Base-by-base conservation (phyloP, 2,797 vertebrate genomes). In the Columba guinea region DNA sequence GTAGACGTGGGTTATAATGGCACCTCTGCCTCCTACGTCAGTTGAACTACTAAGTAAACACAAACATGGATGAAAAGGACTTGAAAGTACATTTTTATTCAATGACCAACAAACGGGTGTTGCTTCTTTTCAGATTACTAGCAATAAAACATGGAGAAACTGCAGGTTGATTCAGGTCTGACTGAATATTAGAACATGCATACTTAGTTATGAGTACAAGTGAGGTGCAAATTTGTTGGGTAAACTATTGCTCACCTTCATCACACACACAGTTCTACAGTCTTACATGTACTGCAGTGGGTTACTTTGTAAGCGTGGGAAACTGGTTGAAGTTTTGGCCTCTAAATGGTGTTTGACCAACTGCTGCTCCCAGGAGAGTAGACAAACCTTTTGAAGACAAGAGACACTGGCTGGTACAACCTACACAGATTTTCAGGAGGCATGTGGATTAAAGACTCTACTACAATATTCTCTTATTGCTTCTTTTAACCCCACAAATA, bases 81-180 rank as follows among this genome's bases (percentile, higher is more conserved):
- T 76, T 79, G 49, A 90, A 59, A 34, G 59, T 14, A 34, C 32
- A n/a, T 73, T 77, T 75, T 53, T 10, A 59, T 44, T 69, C 70
- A 79, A 1, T 67, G 49, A 85, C 55, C 60, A 89, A 67, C 26
- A 79, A 58, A 35, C 0, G 1, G 55, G 65, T 74, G 16, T 44
- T 79, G 67, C 48, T 79, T 67, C 53, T 86, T 59, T 59, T 64
- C 59, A 60, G n/a, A 73, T 48, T 52, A 39, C 46, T n/a, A 78
- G 46, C 39, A 74, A 8, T 32, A 89, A 89, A 92, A 56, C 20
- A 27, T 0, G 8, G 39, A 52, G 35, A 60, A 90, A 18, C 58
- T 87, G 58, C 46, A 87, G 62, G 82, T 7, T 74, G 68, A 53
- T 85, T 78, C 90, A 85, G 24, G 51, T 65, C 71, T 89, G 62